A percentile compares a stretch with the other conserved stretches of the same genome.
phyloP scores from a whole-genome alignment of 2,113 vertebrate species.

The Caloenas nicobarica region DNA sequence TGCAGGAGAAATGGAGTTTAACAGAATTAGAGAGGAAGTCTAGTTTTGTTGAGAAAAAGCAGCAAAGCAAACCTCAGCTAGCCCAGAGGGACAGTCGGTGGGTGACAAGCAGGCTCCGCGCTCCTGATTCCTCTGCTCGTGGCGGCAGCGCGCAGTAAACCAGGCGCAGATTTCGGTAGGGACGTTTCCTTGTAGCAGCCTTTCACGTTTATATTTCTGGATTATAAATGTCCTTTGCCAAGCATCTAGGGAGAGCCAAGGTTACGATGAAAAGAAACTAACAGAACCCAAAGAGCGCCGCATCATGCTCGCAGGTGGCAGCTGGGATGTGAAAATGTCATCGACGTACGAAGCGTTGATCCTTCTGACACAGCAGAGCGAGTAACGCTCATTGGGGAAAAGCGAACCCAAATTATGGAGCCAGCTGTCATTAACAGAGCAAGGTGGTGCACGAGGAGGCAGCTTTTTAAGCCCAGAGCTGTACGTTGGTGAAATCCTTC shows the following conservation, averaged over 20 bases:
- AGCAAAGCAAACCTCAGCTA: neutral
- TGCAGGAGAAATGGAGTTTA: neutral
- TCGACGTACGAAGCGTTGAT: neutral
- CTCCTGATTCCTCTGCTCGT: neutral
- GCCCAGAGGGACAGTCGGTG: neutral
- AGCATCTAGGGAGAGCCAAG: neutral
- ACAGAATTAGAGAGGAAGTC: neutral
- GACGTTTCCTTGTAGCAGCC: neutral
- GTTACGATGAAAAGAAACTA: neutral
- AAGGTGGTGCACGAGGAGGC: neutral
- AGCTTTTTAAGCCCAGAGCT: neutral
- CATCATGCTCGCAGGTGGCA: neutral
- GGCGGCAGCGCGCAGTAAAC: neutral
- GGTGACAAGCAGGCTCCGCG: neutral
- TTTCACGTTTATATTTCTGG: neutral
- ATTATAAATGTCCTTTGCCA: neutral
- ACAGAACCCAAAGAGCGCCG: fast-evolving
- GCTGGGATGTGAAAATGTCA: neutral
- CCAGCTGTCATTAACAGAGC: neutral
- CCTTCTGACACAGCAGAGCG: neutral
- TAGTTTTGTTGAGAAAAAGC: neutral
- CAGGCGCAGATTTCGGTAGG: neutral
- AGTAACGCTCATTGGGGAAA: neutral
- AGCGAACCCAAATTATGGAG: neutral
- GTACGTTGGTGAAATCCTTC: neutral